Evolutionary conservation across 2,797 vertebrate species (phyloP).

Genomic region (Chaetophractus vellerosus): DNA sequence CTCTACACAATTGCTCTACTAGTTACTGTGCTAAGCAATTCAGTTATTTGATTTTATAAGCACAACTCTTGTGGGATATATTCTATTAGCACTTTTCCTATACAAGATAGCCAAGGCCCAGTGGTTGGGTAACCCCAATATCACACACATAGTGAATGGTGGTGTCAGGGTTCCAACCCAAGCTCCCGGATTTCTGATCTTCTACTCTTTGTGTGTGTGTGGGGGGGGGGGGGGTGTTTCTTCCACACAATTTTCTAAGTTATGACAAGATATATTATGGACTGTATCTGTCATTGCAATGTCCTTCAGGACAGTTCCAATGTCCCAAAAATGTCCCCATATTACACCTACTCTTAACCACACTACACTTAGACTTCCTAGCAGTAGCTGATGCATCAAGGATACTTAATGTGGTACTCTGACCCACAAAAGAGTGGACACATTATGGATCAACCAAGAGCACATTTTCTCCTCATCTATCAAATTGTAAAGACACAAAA

Average conservation of each 20-base stretch:
- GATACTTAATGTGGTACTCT: neutral
- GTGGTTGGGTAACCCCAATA: neutral
- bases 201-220: neutral
- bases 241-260: too few species aligned
- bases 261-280: too few species aligned
- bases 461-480: neutral
- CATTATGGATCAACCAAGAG: neutral
- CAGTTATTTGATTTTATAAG: slow-evolving; percentile 5
- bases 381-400: neutral
- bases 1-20: neutral
- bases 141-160: neutral
- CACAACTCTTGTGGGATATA: neutral
- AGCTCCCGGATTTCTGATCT: neutral
- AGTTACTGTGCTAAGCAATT: neutral
- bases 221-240: too few species aligned
- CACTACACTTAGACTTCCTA: neutral
- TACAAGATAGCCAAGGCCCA: neutral
- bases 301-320: too few species aligned
- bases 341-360: neutral
- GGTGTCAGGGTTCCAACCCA: neutral
- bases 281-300: too few species aligned
- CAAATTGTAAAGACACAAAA: neutral
- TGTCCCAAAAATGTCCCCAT: too few species aligned
- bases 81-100: slow-evolving; percentile 37
- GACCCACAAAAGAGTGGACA: neutral